Evolutionary conservation across 2,797 vertebrate genomes (phyloP), one percentile per base, ranked within the genome.

Genomic region (Gallirallus australis): DNA sequence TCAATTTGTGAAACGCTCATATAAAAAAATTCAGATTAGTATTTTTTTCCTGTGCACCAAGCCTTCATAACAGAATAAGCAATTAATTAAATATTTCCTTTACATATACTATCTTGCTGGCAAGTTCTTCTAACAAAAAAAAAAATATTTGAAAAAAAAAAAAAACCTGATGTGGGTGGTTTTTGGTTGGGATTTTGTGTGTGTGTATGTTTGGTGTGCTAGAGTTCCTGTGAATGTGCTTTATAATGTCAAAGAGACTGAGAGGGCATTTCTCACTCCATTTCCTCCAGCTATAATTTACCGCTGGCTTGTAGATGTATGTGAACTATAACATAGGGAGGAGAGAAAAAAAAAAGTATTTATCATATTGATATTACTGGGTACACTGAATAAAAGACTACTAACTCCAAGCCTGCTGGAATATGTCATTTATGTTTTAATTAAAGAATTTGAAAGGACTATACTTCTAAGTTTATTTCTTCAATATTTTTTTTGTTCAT

Each of bases 271-370:
- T 96, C 72, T 82, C 81, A 80, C 69, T 92, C 40, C 59, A 77
- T 95, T 96, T 96, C 79, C 60, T 83, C 64, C 3, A 17, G 79
- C 70, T 87, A 52, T 89, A 93, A 92, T 90, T 93, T 91, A 80
- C 69, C 16, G 33, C 54, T 54, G 64, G 30, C 65, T 37, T 90
- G 48, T 63, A 77, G 65, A 71, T 33, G 15, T 61, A 25, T 25
- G 23, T 80, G 78, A 91, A 88, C 35, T 65, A 66, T 65, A 91
- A 66, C 21, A 75, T 1, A 83, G 15, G 16, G n/a, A 68, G 35
- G 15, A 39, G 42, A 45, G 42, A 45, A 60, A 35, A 24, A 37
- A 61, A 71, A 73, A 20, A 6, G 8, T 18, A n/a, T 93, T 95
- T 93, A 28, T 61, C 45, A 65, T 78, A 86, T 57, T 70, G 64